phyloP scores from a whole-genome alignment of 2,113 vertebrate species.

The Sprattus sprattus region DNA sequence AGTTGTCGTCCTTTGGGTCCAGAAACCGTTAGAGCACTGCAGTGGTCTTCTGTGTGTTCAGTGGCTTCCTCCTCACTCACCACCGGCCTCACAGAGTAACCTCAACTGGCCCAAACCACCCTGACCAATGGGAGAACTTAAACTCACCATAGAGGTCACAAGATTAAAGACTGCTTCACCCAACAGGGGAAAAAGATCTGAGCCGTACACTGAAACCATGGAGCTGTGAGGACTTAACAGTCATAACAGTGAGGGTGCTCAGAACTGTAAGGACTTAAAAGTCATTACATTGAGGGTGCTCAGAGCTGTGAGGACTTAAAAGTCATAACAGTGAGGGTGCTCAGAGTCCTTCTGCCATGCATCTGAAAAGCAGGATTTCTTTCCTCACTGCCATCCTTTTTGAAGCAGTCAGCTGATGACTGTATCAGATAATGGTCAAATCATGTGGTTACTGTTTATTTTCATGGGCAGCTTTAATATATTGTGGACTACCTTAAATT shows the following conservation, averaged over 20 bases:
- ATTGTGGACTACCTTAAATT: not conserved
- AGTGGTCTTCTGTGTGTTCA: slow-evolving; percentile 51
- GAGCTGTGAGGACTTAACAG: not conserved
- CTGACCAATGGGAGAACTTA: slow-evolving; percentile 16
- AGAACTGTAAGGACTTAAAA: not conserved
- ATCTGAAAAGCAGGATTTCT: not conserved
- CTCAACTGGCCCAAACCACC: slow-evolving; percentile 1
- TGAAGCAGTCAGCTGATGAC: slow-evolving; percentile 37
- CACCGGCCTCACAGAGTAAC: not conserved
- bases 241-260: not conserved
- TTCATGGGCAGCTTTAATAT: not conserved
- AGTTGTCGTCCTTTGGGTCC: slow-evolving; percentile 51
- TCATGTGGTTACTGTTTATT: not conserved
- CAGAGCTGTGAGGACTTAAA: too few relatives aligned
- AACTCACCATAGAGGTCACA: slow-evolving; percentile 29
- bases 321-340: not conserved
- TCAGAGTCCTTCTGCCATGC: not conserved
- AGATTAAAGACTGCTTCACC: slow-evolving; percentile 27
- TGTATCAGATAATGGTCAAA: not conserved
- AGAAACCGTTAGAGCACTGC: slow-evolving; percentile 46
- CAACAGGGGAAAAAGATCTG: not conserved
- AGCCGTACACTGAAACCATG: not conserved
- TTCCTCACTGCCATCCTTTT: not conserved
- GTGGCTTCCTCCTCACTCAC: slow-evolving; percentile 19
- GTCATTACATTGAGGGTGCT: not conserved